Evolutionary conservation across 2,797 vertebrate species (phyloP).

Genomic region (Remorina albescens): DNA sequence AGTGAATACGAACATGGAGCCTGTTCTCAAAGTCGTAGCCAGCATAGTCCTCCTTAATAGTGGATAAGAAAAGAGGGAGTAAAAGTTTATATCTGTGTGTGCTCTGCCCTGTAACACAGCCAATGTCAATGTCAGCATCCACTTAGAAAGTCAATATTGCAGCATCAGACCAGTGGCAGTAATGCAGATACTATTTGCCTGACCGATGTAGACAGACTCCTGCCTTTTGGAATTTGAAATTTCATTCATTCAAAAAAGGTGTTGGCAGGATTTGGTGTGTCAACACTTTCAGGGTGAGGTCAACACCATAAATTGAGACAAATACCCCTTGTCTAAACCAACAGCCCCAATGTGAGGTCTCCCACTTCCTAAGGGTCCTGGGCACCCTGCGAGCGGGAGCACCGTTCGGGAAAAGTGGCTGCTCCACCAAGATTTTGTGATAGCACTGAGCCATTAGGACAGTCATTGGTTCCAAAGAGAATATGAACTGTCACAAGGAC

Average conservation of each 20-base stretch:
- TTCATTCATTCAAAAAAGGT: neutral
- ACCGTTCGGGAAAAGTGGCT: too few relatives aligned
- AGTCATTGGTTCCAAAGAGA: neutral
- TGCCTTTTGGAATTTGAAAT: neutral
- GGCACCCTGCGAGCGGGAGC: too few relatives aligned
- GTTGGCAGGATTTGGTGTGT: neutral
- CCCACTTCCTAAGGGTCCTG: too few relatives aligned
- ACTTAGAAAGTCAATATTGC: too few relatives aligned
- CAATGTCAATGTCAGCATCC: too few relatives aligned
- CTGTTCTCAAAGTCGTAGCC: constrained; percentile 99
- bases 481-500: neutral
- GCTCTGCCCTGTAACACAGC: constrained; percentile 7
- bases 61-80: neutral
- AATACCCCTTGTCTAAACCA: neutral
- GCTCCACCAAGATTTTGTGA: too few relatives aligned
- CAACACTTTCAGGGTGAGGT: neutral
- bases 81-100: neutral
- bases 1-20: constrained; percentile 96
- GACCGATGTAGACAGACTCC: too few relatives aligned
- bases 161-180: too few relatives aligned
- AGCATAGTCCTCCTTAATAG: constrained; percentile 88
- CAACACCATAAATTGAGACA: too few relatives aligned
- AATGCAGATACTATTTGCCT: too few relatives aligned
- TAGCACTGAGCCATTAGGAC: too few relatives aligned
- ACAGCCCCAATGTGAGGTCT: neutral